These are phyloP conservation scores for Abrostola tripartita DNA, from an alignment of 2,888 invertebrate species.

Conservation along the genomic window DNA sequence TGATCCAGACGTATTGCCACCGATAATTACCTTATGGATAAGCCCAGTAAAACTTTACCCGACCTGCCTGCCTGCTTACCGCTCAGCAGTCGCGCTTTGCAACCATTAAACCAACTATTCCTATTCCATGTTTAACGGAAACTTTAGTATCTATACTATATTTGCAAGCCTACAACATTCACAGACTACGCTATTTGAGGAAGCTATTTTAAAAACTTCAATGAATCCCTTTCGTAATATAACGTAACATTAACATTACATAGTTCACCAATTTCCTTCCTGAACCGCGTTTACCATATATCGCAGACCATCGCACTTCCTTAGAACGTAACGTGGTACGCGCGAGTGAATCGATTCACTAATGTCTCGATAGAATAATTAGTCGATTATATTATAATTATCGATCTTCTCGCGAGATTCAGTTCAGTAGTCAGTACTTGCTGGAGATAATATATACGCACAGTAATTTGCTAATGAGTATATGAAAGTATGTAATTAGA, in stretches of 20 bases:
- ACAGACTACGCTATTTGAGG: background rate
- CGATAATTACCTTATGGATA: too few species aligned
- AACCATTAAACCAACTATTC: too few species aligned
- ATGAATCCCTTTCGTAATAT: conserved; percentile 1
- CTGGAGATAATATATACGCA: conserved; percentile 18
- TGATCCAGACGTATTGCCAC: too few species aligned
- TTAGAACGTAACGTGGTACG: conserved; percentile 42
- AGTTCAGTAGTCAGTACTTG: conserved; percentile 28
- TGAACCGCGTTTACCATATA: conserved; percentile 33
- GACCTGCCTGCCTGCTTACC: too few species aligned
- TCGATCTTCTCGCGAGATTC: conserved; percentile 43
- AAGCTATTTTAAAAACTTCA: background rate
- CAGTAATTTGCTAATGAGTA: conserved; percentile 25
- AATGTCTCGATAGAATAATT: conserved; percentile 53
- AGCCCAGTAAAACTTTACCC: too few species aligned
- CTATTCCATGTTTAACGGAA: too few species aligned
- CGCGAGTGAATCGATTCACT: conserved; percentile 41
- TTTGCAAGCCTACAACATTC: too few species aligned
- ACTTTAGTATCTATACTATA: too few species aligned
- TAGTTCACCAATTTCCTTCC: conserved; percentile 38
- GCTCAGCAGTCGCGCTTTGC: too few species aligned
- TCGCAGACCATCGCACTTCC: conserved; percentile 41
- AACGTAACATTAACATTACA: conserved; percentile 2
- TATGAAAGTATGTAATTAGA: conserved; percentile 17
- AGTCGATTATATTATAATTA: conserved; percentile 46